Conservation (phyloP, 2,797 vertebrate species). For the Sparus aurata region DNA sequence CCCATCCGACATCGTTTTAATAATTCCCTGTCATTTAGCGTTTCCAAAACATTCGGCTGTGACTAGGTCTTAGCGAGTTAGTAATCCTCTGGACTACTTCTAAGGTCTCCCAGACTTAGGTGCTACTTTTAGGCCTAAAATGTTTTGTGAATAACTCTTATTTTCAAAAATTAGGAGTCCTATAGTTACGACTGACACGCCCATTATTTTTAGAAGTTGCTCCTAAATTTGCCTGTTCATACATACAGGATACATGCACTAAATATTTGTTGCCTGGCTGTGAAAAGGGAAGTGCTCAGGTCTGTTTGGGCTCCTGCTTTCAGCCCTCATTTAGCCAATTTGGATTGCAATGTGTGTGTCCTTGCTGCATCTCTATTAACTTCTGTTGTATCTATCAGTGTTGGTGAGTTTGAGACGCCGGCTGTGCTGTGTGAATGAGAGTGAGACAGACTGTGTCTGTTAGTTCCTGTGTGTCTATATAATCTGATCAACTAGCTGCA, state of each 20-base stretch:
- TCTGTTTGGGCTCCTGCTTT: constrained; percentile 50
- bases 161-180: too few relatives aligned
- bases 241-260: constrained; percentile 17
- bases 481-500: constrained; percentile 66
- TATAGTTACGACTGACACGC: too few relatives aligned
- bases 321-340: constrained; percentile 62
- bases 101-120: too few relatives aligned
- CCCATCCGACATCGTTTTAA: too few relatives aligned
- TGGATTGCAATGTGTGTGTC: constrained; percentile 48
- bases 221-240: too few relatives aligned
- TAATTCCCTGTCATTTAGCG: too few relatives aligned
- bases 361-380: constrained; percentile 55
- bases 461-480: constrained; percentile 36
- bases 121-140: too few relatives aligned
- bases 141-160: too few relatives aligned
- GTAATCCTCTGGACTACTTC: too few relatives aligned
- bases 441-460: constrained; percentile 13
- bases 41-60: too few relatives aligned
- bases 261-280: constrained; percentile 50
- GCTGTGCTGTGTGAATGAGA: constrained; percentile 30
- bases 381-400: constrained; percentile 54
- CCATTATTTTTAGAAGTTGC: too few relatives aligned
- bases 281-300: constrained; percentile 25
- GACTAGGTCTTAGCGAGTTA: too few relatives aligned
- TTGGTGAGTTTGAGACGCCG: constrained; percentile 60